These are phyloP conservation scores for Hemiscyllium ocellatum DNA, from an alignment of 2,113 vertebrate species.

Conservation along the genomic window DNA sequence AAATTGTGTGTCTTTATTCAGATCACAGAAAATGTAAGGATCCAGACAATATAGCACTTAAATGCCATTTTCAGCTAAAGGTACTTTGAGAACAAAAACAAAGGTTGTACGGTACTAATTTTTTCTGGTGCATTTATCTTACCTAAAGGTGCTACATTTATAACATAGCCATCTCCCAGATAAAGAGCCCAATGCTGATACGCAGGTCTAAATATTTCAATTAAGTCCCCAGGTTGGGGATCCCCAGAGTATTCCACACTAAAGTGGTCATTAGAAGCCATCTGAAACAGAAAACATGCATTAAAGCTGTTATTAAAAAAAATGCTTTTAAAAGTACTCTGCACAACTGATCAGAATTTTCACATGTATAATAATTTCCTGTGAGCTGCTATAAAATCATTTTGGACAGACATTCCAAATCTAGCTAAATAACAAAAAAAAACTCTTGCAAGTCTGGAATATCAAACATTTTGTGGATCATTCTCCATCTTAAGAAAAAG, in stretches of 20 bases:
- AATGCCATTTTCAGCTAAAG: background rate
- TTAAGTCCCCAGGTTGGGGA: slow-evolving; percentile 80
- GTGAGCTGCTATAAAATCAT: background rate
- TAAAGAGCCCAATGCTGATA: slow-evolving; percentile 93
- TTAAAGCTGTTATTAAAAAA: background rate
- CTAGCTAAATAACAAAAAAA: background rate
- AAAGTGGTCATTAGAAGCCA: slow-evolving; percentile 64
- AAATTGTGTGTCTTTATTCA: background rate
- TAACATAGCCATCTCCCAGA: slow-evolving; percentile 80
- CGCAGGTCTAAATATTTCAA: slow-evolving; percentile 75
- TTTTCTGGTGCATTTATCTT: slow-evolving; percentile 44
- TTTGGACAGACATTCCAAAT: background rate
- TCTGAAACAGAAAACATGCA: slow-evolving; percentile 49
- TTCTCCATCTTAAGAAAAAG: background rate
- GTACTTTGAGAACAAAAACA: background rate
- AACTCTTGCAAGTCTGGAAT: background rate
- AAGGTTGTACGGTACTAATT: background rate
- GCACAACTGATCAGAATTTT: background rate
- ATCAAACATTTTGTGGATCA: background rate
- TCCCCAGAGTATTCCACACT: slow-evolving; percentile 49
- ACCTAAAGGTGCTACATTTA: slow-evolving; percentile 81
- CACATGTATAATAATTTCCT: background rate
- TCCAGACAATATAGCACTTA: background rate
- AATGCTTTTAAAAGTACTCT: background rate
- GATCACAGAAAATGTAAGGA: background rate